Evolutionary conservation across 2,113 vertebrate species (phyloP).

Genomic region (Eidolon helvum): DNA sequence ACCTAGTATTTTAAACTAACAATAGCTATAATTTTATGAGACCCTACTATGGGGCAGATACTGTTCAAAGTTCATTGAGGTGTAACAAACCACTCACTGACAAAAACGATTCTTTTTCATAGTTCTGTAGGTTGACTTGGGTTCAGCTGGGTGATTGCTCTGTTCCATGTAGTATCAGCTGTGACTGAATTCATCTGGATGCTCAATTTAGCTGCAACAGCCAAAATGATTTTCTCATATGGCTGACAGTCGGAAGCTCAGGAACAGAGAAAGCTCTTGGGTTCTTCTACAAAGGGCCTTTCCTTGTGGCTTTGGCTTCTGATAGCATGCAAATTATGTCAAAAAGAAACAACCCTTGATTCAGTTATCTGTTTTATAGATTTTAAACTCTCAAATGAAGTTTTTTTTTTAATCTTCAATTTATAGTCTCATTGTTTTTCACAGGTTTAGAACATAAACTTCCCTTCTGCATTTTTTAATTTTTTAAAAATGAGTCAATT

Average conservation of each 20-base stretch:
- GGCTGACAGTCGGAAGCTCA: neutral
- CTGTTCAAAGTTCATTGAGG: neutral
- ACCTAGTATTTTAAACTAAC: neutral
- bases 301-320: neutral
- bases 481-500: neutral
- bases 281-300: neutral
- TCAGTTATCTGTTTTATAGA: neutral
- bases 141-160: neutral
- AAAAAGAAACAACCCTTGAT: neutral
- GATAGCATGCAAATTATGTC: neutral
- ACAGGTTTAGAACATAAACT: neutral
- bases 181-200: neutral
- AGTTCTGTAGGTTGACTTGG: neutral
- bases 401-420: neutral
- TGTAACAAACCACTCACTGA: neutral
- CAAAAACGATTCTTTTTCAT: neutral
- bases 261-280: neutral
- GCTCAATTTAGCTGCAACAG: neutral
- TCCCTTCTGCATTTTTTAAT: neutral
- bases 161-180: neutral
- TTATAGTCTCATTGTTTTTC: neutral
- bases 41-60: neutral
- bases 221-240: neutral
- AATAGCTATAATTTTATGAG: neutral
- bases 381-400: neutral